Conservation (phyloP, 1,140 invertebrate genomes). For the Episyrphus balteatus region DNA sequence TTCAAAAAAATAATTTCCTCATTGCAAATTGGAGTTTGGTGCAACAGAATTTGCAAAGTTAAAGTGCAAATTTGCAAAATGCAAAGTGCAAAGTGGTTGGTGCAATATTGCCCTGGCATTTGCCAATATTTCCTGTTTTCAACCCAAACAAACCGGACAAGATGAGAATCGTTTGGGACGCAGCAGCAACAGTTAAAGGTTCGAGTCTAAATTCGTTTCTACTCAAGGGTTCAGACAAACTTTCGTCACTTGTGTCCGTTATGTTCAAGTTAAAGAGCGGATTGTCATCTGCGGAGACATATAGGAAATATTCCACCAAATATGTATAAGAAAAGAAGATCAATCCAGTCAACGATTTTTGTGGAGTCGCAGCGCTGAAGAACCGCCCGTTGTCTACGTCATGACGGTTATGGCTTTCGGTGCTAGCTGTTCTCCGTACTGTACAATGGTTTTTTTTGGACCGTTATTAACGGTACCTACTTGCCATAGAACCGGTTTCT, state of each 20-base stretch:
- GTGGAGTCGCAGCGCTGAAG: conserved; percentile 1
- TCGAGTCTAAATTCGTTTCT: conserved; percentile 13
- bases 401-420: conserved; percentile 6
- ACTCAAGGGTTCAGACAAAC: conserved; percentile 13
- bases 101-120: no score
- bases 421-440: conserved; percentile 3
- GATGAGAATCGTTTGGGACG: conserved; percentile 15
- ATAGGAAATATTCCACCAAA: conserved; percentile 6
- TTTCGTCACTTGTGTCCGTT: conserved; percentile 1
- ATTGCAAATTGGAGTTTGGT: no score
- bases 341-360: conserved; percentile 6
- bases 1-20: no score
- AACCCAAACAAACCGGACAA: conserved; percentile 17
- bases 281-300: conserved; percentile 2
- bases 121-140: conserved; percentile 17
- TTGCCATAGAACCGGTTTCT: no score
- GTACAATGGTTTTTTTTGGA: no score
- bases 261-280: conserved; percentile 2
- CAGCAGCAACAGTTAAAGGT: conserved; percentile 10
- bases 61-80: no score
- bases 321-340: conserved; percentile 2
- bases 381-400: background rate
- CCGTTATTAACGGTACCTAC: no score
- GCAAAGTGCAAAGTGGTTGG: no score
- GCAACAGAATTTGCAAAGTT: no score